Evolutionary conservation across 92 coral and sea anemone genomes (phyloP).

Genomic region (Heteractis magnifica): DNA sequence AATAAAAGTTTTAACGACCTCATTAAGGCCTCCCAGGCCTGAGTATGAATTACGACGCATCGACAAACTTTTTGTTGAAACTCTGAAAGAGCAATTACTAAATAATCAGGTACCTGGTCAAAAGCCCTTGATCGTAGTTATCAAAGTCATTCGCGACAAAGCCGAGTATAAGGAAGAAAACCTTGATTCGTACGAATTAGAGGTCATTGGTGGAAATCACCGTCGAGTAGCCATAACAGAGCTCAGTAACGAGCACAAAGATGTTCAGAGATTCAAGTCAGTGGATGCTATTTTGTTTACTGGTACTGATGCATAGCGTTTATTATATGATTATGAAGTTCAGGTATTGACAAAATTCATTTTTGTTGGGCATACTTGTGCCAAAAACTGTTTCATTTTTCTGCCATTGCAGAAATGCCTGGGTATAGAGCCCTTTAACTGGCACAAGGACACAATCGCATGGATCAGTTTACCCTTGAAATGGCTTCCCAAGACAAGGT

Average conservation of each 20-base stretch:
- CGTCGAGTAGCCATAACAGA: constrained; percentile 2
- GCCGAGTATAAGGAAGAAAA: not conserved
- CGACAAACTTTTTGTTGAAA: not conserved
- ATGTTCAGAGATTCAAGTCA: not conserved
- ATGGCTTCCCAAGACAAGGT: too few species aligned
- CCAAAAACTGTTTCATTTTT: too few species aligned
- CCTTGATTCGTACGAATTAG: constrained; percentile 2
- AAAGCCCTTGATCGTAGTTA: not conserved
- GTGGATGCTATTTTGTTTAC: too few species aligned
- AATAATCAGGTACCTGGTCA: not conserved
- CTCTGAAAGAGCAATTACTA: not conserved
- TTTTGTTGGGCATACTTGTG: too few species aligned
- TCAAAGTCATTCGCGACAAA: not conserved
- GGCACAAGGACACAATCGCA: too few species aligned
- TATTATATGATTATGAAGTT: too few species aligned
- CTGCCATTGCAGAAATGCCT: too few species aligned
- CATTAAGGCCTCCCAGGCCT: not conserved
- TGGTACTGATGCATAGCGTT: too few species aligned
- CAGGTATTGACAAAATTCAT: too few species aligned
- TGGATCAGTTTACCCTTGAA: too few species aligned
- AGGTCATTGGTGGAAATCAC: constrained; percentile 2
- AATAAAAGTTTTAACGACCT: not conserved
- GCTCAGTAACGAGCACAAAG: not conserved
- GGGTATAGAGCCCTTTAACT: too few species aligned
- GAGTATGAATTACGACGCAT: not conserved